These are phyloP conservation scores for Halictus quadricinctus DNA, from an alignment of 2,888 invertebrate species.

Conservation along the genomic window DNA sequence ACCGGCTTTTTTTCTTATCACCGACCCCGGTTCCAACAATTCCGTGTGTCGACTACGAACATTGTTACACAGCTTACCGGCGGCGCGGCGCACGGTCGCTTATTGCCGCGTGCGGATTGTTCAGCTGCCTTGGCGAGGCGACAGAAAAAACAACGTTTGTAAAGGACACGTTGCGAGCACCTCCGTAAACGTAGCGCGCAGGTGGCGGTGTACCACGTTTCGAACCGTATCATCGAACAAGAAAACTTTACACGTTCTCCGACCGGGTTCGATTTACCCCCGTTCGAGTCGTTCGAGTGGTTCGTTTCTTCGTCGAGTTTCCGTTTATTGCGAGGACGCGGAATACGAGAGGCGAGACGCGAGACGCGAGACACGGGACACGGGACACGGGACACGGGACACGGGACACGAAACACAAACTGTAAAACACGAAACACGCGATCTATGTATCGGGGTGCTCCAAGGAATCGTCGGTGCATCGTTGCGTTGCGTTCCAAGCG, in stretches of 20 bases:
- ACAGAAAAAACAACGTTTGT: slow-evolving; percentile 50
- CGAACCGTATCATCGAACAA: slow-evolving; percentile 12
- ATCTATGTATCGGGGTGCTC: neutral
- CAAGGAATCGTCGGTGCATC: neutral
- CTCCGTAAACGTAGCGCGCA: slow-evolving; percentile 53
- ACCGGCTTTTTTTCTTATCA: slow-evolving; percentile 73
- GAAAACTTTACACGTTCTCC: neutral
- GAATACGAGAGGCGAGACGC: neutral
- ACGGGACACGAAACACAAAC: neutral
- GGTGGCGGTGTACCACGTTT: slow-evolving; percentile 44
- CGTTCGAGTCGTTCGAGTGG: neutral
- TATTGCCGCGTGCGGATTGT: slow-evolving; percentile 62
- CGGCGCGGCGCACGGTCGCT: neutral
- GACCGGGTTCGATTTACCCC: neutral
- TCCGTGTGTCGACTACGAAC: slow-evolving; percentile 32
- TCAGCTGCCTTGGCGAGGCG: slow-evolving; percentile 69
- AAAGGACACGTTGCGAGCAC: slow-evolving; percentile 52
- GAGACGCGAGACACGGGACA: neutral
- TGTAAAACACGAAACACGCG: neutral
- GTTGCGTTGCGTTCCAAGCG: neutral
- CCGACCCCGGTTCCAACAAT: slow-evolving; percentile 26
- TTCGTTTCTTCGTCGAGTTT: neutral
- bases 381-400: neutral
- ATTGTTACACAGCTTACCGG: neutral
- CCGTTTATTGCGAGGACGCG: neutral